Conservation (phyloP, 53 echinoderm and acorn worm species). For the Echinarachnius parma region DNA sequence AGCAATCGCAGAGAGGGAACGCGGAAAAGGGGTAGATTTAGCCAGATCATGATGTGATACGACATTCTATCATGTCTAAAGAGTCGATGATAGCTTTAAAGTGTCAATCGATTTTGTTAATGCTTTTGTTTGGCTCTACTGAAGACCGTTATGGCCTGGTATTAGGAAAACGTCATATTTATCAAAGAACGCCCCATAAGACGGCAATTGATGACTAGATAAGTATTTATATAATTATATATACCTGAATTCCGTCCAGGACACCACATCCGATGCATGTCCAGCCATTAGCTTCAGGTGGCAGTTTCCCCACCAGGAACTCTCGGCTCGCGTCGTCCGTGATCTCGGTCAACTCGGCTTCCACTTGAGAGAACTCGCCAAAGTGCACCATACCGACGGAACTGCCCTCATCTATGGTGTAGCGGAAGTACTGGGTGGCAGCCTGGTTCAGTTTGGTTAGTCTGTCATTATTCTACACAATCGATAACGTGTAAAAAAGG, state of each 20-base stretch:
- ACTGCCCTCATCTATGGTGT: slow-evolving; percentile 66
- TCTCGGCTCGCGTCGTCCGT: slow-evolving; percentile 13
- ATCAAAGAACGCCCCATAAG: too few species aligned
- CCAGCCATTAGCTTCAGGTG: slow-evolving; percentile 27
- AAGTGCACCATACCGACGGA: slow-evolving; percentile 62
- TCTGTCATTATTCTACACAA: slow-evolving; percentile 32
- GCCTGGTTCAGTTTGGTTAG: slow-evolving; percentile 43
- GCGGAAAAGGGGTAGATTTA: too few species aligned
- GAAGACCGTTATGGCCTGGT: too few species aligned
- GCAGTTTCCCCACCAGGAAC: slow-evolving; percentile 34
- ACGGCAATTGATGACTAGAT: too few species aligned
- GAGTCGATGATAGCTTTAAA: too few species aligned
- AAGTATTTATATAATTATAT: too few species aligned
- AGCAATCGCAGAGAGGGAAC: too few species aligned
- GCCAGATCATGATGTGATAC: too few species aligned
- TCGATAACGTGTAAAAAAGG: not conserved
- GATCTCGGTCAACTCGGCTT: slow-evolving; percentile 23
- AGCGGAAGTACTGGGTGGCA: slow-evolving; percentile 56
- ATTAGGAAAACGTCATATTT: too few species aligned
- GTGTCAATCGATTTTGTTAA: too few species aligned
- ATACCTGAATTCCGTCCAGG: slow-evolving; percentile 55
- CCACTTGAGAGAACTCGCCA: not conserved
- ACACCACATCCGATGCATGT: slow-evolving; percentile 68
- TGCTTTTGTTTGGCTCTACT: too few species aligned
- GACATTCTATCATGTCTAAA: too few species aligned